A percentile compares a stretch with the other conserved stretches of the same genome.
These are phyloP conservation scores for Pseudomyrmex flavicornis DNA, from an alignment of 1,140 invertebrate species.

Conservation along the genomic window DNA sequence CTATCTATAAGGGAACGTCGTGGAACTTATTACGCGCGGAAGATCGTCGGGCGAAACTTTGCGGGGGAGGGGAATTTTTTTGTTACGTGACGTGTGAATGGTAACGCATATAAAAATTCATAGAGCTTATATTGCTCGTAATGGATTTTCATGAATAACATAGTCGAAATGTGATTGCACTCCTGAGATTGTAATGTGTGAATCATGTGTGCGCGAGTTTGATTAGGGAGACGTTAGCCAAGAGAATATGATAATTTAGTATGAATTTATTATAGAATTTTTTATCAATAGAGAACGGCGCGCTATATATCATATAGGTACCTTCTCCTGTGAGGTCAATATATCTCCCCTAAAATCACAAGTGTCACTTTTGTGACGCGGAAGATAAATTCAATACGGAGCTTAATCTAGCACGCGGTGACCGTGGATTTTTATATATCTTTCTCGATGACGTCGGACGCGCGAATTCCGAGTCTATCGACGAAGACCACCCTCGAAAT, in stretches of 20 bases:
- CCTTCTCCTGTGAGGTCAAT: conserved; percentile 3
- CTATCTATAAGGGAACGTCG: background rate
- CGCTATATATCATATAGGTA: too few species aligned
- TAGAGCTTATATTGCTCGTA: background rate
- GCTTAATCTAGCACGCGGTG: conserved; percentile 9
- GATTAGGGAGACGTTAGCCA: background rate
- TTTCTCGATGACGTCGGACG: background rate
- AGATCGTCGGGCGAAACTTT: background rate
- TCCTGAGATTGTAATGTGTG: background rate
- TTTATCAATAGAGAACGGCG: background rate
- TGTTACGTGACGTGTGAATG: background rate
- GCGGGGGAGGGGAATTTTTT: background rate
- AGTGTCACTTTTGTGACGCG: background rate
- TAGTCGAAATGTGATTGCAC: background rate
- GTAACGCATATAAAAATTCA: conserved; percentile 15
- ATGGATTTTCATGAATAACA: background rate
- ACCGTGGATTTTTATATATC: conserved; percentile 4
- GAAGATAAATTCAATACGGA: background rate
- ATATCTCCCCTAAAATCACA: background rate
- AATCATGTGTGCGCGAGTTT: background rate
- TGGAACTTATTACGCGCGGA: conserved; percentile 18
- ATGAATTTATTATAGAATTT: conserved; percentile 10
- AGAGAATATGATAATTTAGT: background rate
- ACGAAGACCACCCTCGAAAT: conserved; percentile 57
- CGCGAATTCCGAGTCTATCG: conserved; percentile 20